These are phyloP conservation scores for Sinocyclocheilus maitianheensis DNA, from an alignment of 2,113 vertebrate species.

Conservation along the genomic window DNA sequence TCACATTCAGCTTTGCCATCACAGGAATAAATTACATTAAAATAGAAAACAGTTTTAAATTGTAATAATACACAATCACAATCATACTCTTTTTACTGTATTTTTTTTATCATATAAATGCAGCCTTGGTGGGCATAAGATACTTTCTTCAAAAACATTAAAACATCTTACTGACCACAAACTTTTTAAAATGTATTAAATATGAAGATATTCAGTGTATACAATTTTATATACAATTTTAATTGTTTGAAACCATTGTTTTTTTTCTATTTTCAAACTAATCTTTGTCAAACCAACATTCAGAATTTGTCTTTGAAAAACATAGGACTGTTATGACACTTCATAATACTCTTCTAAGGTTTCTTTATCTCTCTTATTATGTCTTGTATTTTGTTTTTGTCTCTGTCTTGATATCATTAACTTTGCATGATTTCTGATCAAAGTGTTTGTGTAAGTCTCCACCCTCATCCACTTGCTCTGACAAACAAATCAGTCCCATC, in stretches of 20 bases:
- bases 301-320: too few species aligned
- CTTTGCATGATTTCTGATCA: not conserved
- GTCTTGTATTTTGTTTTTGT: not conserved
- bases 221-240: not conserved
- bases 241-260: not conserved
- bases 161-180: not conserved
- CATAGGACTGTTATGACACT: not conserved
- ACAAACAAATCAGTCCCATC: slow-evolving; percentile 36
- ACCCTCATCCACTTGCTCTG: not conserved
- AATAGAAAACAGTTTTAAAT: not conserved
- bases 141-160: not conserved
- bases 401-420: not conserved
- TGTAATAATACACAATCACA: not conserved
- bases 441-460: not conserved
- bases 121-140: not conserved
- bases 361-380: not conserved
- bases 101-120: not conserved
- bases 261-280: not conserved
- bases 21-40: not conserved
- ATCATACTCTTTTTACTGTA: not conserved
- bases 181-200: not conserved
- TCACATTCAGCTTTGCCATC: not conserved
- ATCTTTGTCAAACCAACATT: slow-evolving; percentile 4
- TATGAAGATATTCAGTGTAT: not conserved
- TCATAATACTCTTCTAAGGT: not conserved